Percentiles rank a stretch among this genome's conserved stretches.
These are phyloP conservation scores for Odontothrips loti DNA, from an alignment of 2,888 invertebrate species.

Conservation along the genomic window DNA sequence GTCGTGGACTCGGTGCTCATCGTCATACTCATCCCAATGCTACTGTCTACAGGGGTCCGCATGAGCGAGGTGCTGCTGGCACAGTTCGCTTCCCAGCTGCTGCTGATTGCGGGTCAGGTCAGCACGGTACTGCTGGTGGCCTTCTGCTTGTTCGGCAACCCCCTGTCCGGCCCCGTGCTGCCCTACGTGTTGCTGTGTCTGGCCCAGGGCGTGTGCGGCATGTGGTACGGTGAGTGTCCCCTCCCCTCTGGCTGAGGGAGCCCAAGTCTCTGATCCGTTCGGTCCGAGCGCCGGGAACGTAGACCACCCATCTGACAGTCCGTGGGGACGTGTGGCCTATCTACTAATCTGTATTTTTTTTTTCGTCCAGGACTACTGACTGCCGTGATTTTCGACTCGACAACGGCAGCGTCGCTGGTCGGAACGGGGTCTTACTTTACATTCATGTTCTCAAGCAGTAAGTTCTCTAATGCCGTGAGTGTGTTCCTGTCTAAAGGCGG, in stretches of 20 bases:
- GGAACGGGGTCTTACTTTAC: background rate
- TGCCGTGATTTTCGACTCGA: background rate
- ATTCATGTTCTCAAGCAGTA: background rate
- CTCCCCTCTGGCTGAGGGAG: background rate
- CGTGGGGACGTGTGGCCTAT: too few species aligned
- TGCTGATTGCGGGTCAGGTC: background rate
- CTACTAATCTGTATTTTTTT: too few species aligned
- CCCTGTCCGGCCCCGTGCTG: background rate
- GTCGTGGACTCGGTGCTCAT: too few species aligned
- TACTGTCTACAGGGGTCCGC: background rate
- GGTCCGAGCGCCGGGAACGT: background rate
- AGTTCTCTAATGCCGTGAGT: background rate
- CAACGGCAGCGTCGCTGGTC: background rate
- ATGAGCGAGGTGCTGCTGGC: slow-evolving; percentile 12
- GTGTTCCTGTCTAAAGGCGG: too few species aligned
- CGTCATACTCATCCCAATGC: too few species aligned
- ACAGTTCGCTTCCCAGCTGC: background rate
- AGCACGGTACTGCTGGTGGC: background rate
- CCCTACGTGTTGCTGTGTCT: background rate
- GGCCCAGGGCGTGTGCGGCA: slow-evolving; percentile 5
- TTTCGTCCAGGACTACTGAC: background rate
- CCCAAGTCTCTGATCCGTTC: background rate
- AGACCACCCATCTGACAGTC: background rate
- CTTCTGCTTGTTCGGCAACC: slow-evolving; percentile 1
- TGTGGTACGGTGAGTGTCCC: background rate